Evolutionary conservation across 1,140 invertebrate species (phyloP), one percentile per base, ranked within the genome.

Genomic region (Conus ventricosus): DNA sequence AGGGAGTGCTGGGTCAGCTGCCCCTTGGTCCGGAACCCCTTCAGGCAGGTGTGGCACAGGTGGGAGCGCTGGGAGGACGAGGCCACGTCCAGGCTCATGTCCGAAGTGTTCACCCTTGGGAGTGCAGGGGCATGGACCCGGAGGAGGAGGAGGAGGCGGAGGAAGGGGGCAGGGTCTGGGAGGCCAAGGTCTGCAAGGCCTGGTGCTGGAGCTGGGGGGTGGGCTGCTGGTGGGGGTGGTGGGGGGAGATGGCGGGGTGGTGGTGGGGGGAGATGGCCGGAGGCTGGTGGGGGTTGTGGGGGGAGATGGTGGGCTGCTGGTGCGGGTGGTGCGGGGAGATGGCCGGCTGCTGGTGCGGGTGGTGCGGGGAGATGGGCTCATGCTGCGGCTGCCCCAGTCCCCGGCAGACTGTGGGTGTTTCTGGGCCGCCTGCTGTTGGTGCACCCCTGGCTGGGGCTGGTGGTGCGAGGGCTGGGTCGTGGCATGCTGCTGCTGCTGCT

Each of bases 31-130:
- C 97, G 98, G 96, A 99, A 99, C 90, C 97, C 98, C 95, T 99
- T 99, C 93, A 98, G 97, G 96, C 98, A 99, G 95, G 99, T 98
- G 95, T 98, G 98, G 96, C 98, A 99, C 95, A 99, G 98, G 95
- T 99, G 98, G 8, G 4, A 96, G 98, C 75, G 39, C 85, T 87
- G 85, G 17, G 85, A 87, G 51, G 85, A 87, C 4, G 85, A 67
- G 20, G 71, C 75, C 17, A 87, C 23, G 85, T 78, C 75, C 71
- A 87, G 53, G 57, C 57, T 15, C 63, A 67, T 78, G 10, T 78
- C 57, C 10, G 23, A 25, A 0, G 51, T 80, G 85, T 55, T 55
- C 20, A 87, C 89, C 94, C 91, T 94, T 95, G 92, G 91, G 75
- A 89, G 95, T 92, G 95, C 60, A 85, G 55, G 83, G 84, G 84